Base-by-base conservation (phyloP, 23 tunicate species). In the Diplosoma virens region DNA sequence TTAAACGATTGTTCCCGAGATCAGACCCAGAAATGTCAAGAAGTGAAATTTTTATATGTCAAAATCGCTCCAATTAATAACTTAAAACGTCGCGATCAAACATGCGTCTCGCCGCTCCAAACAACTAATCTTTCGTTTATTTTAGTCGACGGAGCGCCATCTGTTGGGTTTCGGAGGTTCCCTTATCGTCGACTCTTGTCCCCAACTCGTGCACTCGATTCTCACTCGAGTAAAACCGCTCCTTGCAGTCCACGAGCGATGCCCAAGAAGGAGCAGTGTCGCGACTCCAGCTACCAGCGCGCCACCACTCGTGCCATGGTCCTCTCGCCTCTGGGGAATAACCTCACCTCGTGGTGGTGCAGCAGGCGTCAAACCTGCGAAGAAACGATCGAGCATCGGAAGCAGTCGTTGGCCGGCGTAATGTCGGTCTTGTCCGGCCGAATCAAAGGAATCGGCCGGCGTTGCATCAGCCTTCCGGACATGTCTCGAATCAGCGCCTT, bases 381-480 rank as follows among this genome's bases (percentile, higher is more conserved):
- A 29, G 52, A 36, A 50, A 34, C 74, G 21, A 5, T 22, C 9
- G 7, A 27, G 26, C 52, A n/a, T 16, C 58, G 81, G 37, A 35
- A 84, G 32, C 84, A 78, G 59, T 89, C 88, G 4, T 31, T 89
- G 46, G 81, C 84, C 23, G 46, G 79, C 5, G 79, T 89, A 11
- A 34, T 89, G 35, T 78, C 88, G 3, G 59, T 82, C 11, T 35
- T 89, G 29, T 82, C 96, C 58, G 34, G 69, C 33, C 78, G 74
- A 17, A 32, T 63, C 32, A 16, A 55, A 30, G 31, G 26, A 0
- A 32, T 79, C 27, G 14, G 14, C 16, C 41, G 86, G n/a, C 87
- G 83, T 17, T 76, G 89, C 47, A 89, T 89, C 70, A 89, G 96
- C 53, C 60, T 76, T 2, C 96, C 96, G 30, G 96, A 89, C 52